These are phyloP conservation scores for Leucoptera coffeella DNA, from an alignment of 2,888 invertebrate species.

Conservation along the genomic window DNA sequence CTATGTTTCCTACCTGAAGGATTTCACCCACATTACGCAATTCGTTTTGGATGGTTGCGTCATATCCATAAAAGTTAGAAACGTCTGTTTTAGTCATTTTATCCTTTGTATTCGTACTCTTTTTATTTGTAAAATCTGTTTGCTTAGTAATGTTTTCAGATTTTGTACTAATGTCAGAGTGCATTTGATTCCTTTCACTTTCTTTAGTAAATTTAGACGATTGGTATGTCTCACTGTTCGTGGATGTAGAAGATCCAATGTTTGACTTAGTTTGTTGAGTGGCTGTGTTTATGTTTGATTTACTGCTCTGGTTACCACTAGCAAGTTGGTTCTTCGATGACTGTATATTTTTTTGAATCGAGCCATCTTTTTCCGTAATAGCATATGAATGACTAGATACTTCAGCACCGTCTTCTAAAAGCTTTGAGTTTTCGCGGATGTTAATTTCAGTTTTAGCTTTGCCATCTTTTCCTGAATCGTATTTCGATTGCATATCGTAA, in stretches of 20 bases:
- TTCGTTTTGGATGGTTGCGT: slow-evolving; percentile 35
- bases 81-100: no score
- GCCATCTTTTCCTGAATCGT: slow-evolving; percentile 51
- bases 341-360: slow-evolving; percentile 24
- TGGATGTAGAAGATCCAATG: no score
- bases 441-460: slow-evolving; percentile 31
- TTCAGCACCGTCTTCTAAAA: slow-evolving; percentile 35
- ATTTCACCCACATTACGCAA: slow-evolving; percentile 36
- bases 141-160: no score
- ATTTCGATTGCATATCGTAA: slow-evolving; percentile 47
- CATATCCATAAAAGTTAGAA: slow-evolving; percentile 41
- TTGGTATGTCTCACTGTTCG: neutral
- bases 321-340: slow-evolving; percentile 21
- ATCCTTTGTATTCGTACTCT: neutral
- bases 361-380: slow-evolving; percentile 30
- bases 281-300: no score
- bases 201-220: neutral
- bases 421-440: slow-evolving; percentile 29
- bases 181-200: neutral
- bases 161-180: neutral
- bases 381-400: slow-evolving; percentile 27
- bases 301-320: no score
- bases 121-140: no score
- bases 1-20: slow-evolving; percentile 24
- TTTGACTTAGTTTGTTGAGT: no score